Conservation (phyloP, 2,113 vertebrate genomes). For the Toxotes chatareus region DNA sequence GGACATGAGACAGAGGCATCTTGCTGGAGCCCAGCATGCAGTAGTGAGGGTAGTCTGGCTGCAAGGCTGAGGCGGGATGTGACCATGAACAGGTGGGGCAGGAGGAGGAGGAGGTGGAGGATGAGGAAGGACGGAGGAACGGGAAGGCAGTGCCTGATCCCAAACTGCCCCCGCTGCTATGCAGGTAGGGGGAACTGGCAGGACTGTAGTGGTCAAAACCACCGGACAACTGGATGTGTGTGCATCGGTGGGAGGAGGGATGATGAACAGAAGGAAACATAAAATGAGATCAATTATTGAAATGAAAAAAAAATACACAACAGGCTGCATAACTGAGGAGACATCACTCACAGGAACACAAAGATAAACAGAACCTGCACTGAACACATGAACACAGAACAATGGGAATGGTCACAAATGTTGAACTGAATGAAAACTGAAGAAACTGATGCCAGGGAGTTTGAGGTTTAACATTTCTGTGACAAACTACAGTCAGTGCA, state of each 20-base stretch:
- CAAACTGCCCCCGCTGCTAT: constrained; percentile 77
- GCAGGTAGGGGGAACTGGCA: constrained; percentile 86
- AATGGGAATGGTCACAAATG: constrained; percentile 36
- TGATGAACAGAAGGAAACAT: constrained; percentile 34
- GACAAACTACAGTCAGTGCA: background rate
- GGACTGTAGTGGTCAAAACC: constrained; percentile 94
- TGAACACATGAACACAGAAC: constrained; percentile 14
- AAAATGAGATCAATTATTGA: constrained; percentile 71
- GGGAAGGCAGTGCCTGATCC: constrained; percentile 86
- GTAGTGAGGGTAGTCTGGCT: constrained; percentile 93
- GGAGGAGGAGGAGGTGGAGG: constrained; percentile 88
- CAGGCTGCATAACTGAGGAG: background rate
- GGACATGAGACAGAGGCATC: constrained; percentile 95
- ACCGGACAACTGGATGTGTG: constrained; percentile 90
- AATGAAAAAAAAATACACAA: constrained; percentile 52
- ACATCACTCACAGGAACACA: constrained; percentile 31
- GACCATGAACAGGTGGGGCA: constrained; percentile 93
- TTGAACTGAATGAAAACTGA: constrained; percentile 36
- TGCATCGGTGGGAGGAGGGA: constrained; percentile 18
- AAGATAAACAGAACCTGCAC: background rate
- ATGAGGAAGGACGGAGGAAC: constrained; percentile 88
- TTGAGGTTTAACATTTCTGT: background rate
- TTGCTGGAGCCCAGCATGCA: constrained; percentile 94
- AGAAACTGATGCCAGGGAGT: background rate
- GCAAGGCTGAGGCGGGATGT: constrained; percentile 90